Evolutionary conservation across 2,113 vertebrate species (phyloP).

Genomic region (Acanthisitta chloris): DNA sequence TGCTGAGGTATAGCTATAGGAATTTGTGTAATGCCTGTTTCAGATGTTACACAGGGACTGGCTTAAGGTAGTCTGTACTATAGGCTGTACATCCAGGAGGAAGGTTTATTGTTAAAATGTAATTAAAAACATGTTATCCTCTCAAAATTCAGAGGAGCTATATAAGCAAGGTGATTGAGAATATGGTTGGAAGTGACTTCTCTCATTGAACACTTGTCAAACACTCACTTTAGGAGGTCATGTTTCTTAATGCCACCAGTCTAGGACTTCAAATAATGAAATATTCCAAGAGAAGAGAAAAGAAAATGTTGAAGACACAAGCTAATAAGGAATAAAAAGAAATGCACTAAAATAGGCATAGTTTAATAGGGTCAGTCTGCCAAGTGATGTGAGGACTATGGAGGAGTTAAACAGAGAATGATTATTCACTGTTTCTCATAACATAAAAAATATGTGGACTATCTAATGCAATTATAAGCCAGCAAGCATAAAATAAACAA

Average conservation of each 20-base stretch:
- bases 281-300: background rate
- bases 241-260: background rate
- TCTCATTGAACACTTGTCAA: background rate
- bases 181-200: background rate
- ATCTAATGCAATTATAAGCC: background rate
- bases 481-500: background rate
- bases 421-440: background rate
- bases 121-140: background rate
- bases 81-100: background rate
- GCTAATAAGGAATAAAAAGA: background rate
- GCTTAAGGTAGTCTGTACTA: background rate
- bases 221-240: background rate
- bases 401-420: background rate
- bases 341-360: background rate
- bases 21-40: background rate
- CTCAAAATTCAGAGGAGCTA: background rate
- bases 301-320: background rate
- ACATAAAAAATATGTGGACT: background rate
- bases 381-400: background rate
- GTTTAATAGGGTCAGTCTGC: background rate
- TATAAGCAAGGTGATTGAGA: background rate
- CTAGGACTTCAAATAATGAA: background rate
- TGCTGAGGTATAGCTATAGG: background rate
- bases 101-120: background rate
- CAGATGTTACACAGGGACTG: background rate